Percentiles rank a stretch among this genome's conserved stretches.
These are phyloP conservation scores for Orgyia antiqua DNA, from an alignment of 2,888 invertebrate species.

Conservation along the genomic window DNA sequence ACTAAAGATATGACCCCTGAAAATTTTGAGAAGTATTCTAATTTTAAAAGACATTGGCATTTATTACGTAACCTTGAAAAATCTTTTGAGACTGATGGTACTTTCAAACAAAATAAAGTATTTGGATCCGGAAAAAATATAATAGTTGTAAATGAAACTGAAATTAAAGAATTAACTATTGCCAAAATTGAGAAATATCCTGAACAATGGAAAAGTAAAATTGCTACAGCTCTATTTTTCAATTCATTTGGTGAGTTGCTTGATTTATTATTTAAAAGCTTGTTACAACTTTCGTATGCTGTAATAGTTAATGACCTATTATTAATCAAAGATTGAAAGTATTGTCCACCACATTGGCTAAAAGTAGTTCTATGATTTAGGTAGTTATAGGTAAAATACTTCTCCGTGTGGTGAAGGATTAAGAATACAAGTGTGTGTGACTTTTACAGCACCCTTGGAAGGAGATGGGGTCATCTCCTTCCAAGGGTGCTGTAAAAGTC, in stretches of 20 bases:
- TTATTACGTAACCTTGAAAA: conserved; percentile 62
- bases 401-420: too few relatives aligned
- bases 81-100: conserved; percentile 68
- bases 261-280: too few relatives aligned
- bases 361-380: too few relatives aligned
- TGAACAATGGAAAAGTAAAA: conserved; percentile 73
- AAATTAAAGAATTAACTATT: conserved; percentile 69
- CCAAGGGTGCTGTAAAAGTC: too few relatives aligned
- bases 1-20: conserved; percentile 54
- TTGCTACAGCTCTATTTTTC: conserved; percentile 78
- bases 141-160: conserved; percentile 66
- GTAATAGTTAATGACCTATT: too few relatives aligned
- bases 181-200: conserved; percentile 64
- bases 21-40: conserved; percentile 46
- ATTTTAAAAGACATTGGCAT: conserved; percentile 65
- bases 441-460: too few relatives aligned
- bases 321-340: too few relatives aligned
- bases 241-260: conserved; percentile 71
- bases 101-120: conserved; percentile 70
- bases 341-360: too few relatives aligned
- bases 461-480: too few relatives aligned
- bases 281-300: too few relatives aligned
- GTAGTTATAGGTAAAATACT: too few relatives aligned
- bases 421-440: too few relatives aligned
- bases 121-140: conserved; percentile 60